These are phyloP conservation scores for Paratrypauchen microcephalus DNA, from an alignment of 2,797 vertebrate genomes.

Conservation along the genomic window DNA sequence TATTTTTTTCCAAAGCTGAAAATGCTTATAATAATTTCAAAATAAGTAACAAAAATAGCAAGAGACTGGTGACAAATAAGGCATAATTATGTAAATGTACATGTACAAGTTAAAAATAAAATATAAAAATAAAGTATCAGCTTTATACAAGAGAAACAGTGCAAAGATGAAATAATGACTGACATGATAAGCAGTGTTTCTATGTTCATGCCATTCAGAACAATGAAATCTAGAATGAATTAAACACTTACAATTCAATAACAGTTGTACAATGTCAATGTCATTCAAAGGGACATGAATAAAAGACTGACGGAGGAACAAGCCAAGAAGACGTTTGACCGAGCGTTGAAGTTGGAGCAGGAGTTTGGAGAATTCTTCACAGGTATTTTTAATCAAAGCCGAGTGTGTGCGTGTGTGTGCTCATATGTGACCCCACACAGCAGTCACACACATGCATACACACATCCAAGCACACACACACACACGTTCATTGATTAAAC, in stretches of 20 bases:
- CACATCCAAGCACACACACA: background rate
- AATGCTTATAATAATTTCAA: no score
- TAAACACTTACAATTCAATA: background rate
- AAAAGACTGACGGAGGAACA: slow-evolving; percentile 96
- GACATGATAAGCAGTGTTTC: no score
- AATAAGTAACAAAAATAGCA: no score
- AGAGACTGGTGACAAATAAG: no score
- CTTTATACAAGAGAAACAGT: no score
- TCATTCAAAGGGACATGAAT: slow-evolving; percentile 89
- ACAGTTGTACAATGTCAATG: background rate
- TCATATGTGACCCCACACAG: slow-evolving; percentile 3
- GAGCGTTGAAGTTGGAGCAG: slow-evolving; percentile 95
- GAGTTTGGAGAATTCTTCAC: slow-evolving; percentile 99
- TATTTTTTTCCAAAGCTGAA: no score
- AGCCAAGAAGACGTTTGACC: slow-evolving; percentile 93
- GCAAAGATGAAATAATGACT: no score
- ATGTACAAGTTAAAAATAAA: no score
- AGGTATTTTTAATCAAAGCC: slow-evolving; percentile 75
- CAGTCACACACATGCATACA: background rate
- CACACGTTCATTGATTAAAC: background rate
- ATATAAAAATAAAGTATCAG: no score
- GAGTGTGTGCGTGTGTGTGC: background rate
- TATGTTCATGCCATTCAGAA: no score
- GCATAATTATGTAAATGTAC: no score
- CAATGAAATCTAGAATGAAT: no score